phyloP scores from a whole-genome alignment of 2,888 invertebrate genomes.

The Erebia aethiops region DNA sequence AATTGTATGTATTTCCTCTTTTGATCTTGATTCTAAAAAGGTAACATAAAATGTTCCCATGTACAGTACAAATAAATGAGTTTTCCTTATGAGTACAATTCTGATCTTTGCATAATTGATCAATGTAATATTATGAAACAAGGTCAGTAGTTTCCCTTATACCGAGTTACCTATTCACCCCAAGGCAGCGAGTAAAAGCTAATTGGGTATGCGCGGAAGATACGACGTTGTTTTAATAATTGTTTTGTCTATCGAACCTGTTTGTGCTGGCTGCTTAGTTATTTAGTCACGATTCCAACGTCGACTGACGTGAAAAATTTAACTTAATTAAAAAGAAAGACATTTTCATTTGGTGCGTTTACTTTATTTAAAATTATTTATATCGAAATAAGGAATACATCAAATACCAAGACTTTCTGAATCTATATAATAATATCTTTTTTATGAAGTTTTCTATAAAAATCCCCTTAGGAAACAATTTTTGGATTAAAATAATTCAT shows the following conservation, averaged over 20 bases:
- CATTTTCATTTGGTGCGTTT: constrained; percentile 39
- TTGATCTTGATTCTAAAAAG: not conserved
- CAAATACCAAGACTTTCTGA: too few species aligned
- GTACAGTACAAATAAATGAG: not conserved
- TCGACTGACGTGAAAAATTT: constrained; percentile 56
- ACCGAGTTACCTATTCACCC: constrained; percentile 8
- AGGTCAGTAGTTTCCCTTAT: not conserved
- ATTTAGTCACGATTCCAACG: constrained; percentile 59
- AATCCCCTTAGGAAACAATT: too few species aligned
- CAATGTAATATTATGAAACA: constrained; percentile 4
- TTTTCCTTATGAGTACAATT: not conserved
- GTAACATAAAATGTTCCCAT: not conserved
- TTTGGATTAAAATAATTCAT: too few species aligned
- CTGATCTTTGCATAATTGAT: not conserved
- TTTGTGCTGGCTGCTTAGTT: constrained; percentile 50
- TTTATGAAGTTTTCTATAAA: too few species aligned
- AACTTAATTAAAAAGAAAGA: constrained; percentile 63
- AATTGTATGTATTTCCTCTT: too few species aligned
- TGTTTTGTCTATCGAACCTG: constrained; percentile 40
- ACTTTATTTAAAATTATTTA: not conserved
- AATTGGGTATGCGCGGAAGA: constrained; percentile 32
- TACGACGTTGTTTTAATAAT: constrained; percentile 36
- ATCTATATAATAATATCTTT: too few species aligned
- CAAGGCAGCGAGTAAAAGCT: constrained; percentile 7
- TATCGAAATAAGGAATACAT: not conserved